Conservation (phyloP, 2,888 invertebrate genomes). For the Conchocele bisecta region DNA sequence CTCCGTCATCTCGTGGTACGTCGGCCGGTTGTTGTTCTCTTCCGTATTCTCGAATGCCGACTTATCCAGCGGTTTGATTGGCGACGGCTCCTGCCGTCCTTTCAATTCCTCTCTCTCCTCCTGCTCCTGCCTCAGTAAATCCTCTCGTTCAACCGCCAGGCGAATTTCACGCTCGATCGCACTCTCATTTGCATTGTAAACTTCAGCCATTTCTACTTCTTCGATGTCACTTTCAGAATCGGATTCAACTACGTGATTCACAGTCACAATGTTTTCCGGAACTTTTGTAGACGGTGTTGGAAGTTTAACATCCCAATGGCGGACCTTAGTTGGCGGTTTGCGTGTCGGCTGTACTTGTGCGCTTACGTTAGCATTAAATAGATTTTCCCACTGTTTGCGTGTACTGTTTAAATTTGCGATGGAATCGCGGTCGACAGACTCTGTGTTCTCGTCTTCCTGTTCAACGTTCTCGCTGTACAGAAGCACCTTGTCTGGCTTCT, state of each 20-base stretch:
- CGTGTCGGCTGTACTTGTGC: constrained; percentile 17
- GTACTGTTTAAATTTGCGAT: constrained; percentile 74
- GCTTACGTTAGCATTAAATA: constrained; percentile 29
- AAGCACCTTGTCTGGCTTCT: constrained; percentile 66
- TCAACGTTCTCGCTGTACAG: constrained; percentile 75
- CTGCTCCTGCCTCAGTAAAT: constrained; percentile 71
- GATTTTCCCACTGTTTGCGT: constrained; percentile 73
- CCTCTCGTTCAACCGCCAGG: constrained; percentile 76
- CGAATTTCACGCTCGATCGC: constrained; percentile 80
- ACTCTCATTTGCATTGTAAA: constrained; percentile 70
- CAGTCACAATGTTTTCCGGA: constrained; percentile 26
- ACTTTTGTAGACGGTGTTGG: constrained; percentile 48
- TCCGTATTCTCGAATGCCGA: constrained; percentile 51
- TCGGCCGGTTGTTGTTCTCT: constrained; percentile 63
- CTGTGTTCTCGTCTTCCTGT: constrained; percentile 70
- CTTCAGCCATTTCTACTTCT: constrained; percentile 57
- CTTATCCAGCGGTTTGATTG: constrained; percentile 34
- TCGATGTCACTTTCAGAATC: constrained; percentile 51
- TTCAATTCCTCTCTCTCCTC: constrained; percentile 64
- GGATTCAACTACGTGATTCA: no score
- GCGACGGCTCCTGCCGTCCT: constrained; percentile 53
- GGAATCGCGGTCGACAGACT: constrained; percentile 72
- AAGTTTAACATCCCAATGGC: constrained; percentile 73
- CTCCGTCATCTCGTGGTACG: constrained; percentile 77
- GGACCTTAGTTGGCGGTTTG: constrained; percentile 50